Evolutionary conservation across 1,140 invertebrate genomes (phyloP), one percentile per base, ranked within the genome.

Genomic region (Euschistus heros): DNA sequence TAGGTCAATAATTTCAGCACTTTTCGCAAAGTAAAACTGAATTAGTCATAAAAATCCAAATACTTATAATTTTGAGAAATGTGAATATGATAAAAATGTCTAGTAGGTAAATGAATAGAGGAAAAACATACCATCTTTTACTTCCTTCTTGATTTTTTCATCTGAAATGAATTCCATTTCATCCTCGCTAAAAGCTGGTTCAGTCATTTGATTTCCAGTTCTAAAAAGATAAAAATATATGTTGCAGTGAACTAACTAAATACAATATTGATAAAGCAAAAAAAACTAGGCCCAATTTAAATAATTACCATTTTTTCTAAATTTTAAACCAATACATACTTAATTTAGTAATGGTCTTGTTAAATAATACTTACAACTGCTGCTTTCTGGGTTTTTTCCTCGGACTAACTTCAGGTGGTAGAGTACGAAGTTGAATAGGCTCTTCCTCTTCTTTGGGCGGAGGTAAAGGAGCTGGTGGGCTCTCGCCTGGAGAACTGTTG

Each of bases 401-500:
- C 0, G 78, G 77, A 69, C 76, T 79, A 77, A 79, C 79, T 70
- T 80, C 79, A 13, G 76, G 33, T 17, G 75, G 46, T 73, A 73
- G 61, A 72, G 72, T 26, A 55, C 67, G 44, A 65, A 68, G 64
- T 72, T 73, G 73, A 27, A 54, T 22, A 18, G 42, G 22, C 15
- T 66, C 64, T 42, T 63, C 54, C 74, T 60, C 76, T 73, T 6
- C 76, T 72, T 68, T 76, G 71, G 65, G 47, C 22, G 74, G 68
- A 68, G 67, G 68, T 7, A 66, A 55, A 42, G 73, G 67, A 69
- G 69, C 67, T n/a, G 66, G 42, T 73, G 66, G 76, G 79, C 88
- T 86, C 44, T 83, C 76, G 6, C 80, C 85, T 2, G 86, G 86
- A 42, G 85, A 87, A 0, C 86, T 87, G n/a, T 86, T 87, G 0